A percentile compares a stretch with the other conserved stretches of the same genome.
These are phyloP conservation scores for Melangyna quadrimaculata DNA, from an alignment of 2,888 invertebrate species.

Conservation along the genomic window DNA sequence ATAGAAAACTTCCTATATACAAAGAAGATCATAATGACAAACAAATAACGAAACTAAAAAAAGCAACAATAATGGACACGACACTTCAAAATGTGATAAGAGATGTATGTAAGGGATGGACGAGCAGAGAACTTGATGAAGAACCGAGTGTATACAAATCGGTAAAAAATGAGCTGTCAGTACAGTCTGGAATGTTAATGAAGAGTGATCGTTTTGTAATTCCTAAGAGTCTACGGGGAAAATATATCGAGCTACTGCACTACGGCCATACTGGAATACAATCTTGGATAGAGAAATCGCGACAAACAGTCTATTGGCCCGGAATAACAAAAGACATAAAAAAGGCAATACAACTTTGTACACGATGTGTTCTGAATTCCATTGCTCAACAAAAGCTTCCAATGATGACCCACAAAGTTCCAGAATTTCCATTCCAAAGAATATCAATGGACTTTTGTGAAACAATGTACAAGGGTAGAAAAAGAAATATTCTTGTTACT, in stretches of 20 bases:
- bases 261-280: slow-evolving; percentile 39
- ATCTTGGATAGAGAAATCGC: slow-evolving; percentile 5
- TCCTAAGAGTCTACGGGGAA: neutral
- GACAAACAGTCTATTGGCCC: slow-evolving; percentile 7
- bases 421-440: slow-evolving; percentile 19
- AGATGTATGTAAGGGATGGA: slow-evolving; percentile 1
- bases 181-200: neutral
- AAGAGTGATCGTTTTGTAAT: neutral
- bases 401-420: slow-evolving; percentile 32
- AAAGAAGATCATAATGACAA: neutral
- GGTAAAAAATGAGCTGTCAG: slow-evolving; percentile 4
- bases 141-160: slow-evolving; percentile 4
- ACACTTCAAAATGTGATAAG: neutral
- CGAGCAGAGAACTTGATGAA: neutral
- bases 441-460: slow-evolving; percentile 27
- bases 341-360: neutral
- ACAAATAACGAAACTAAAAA: neutral
- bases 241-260: slow-evolving; percentile 21
- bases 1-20: neutral
- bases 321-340: slow-evolving; percentile 4
- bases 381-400: slow-evolving; percentile 16
- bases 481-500: slow-evolving; percentile 16
- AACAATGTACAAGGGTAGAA: slow-evolving; percentile 3
- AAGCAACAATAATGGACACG: neutral
- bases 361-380: neutral